Evolutionary conservation across 2,888 invertebrate species (phyloP), one percentile per base, ranked within the genome.

Genomic region (Acleris cristana): DNA sequence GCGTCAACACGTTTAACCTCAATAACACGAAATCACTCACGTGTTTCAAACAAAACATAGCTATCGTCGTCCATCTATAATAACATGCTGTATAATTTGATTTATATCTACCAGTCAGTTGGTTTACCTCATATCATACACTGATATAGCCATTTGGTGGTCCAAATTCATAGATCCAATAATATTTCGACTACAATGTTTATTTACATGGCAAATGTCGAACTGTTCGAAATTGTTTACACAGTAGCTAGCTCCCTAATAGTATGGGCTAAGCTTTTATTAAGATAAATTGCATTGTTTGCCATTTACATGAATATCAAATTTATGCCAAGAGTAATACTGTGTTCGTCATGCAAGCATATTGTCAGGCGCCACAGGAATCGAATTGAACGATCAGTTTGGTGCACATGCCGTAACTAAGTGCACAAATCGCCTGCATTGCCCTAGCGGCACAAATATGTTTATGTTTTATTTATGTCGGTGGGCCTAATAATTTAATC

Each of bases 401-500:
- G 53, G 65, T 71, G 68, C 71, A 70, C 61, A 60, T 67, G 55
- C 65, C 71, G 70, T 71, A 67, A 72, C 76, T 76, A 73, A 72
- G 70, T 75, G 71, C 65, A 73, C 69, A 75, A 72, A 74, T 74
- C 68, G 66, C 66, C 64, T 58, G 72, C 72, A 73, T 66, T 23
- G 59, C 45, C 54, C 71, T 69, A 71, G 69, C 70, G 70, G 67
- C 73, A 68, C 76, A 67, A 77, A 73, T 73, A 68, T 73, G 75
- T 79, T 79, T 77, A 76, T 74, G 73, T 76, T 75, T 76, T 75
- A 77, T 77, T 77, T 76, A 70, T 72, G 69, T 69, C 62, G 64
- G 30, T 58, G 70, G 65, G 70, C 75, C 76, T 79, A 85, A 86
- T 87, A 85, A 84, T 85, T 86, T 82, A 84, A 87, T 86, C 82